Conservation (phyloP, 1,140 invertebrate species). For the Drosophila lacteicornis region DNA sequence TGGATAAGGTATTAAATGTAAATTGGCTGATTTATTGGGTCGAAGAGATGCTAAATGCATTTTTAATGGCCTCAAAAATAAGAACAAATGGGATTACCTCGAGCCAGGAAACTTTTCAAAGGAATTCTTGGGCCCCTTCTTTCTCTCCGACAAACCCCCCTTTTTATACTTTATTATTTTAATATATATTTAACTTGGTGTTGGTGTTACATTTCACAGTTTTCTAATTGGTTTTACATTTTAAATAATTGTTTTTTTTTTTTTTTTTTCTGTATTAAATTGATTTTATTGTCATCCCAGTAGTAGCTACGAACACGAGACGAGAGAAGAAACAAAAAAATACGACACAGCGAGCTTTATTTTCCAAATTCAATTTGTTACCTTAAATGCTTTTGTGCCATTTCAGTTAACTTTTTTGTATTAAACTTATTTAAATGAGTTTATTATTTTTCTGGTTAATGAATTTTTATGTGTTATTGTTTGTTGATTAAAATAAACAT, state of each 20-base stretch:
- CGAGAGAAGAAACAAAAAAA: conserved; percentile 33
- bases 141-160: not conserved
- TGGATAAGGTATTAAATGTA: conserved; percentile 40
- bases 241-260: conserved; percentile 13
- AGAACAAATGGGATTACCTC: conserved; percentile 7
- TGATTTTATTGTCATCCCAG: conserved; percentile 11
- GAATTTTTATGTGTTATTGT: conserved; percentile 60
- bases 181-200: conserved; percentile 22
- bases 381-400: conserved; percentile 50
- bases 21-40: conserved; percentile 47
- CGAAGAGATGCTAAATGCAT: conserved; percentile 46
- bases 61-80: conserved; percentile 34
- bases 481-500: conserved; percentile 61
- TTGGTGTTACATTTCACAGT: conserved; percentile 27
- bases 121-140: not conserved
- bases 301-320: conserved; percentile 18
- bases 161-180: conserved; percentile 8
- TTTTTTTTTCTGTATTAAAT: conserved; percentile 19
- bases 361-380: conserved; percentile 42
- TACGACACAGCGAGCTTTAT: conserved; percentile 35
- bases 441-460: conserved; percentile 64
- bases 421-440: conserved; percentile 48
- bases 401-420: conserved; percentile 26
- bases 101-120: not conserved
- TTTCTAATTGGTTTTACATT: conserved; percentile 26